Base-by-base conservation (phyloP, 1,140 invertebrate species). In the Panagrolaimus sp. region DNA sequence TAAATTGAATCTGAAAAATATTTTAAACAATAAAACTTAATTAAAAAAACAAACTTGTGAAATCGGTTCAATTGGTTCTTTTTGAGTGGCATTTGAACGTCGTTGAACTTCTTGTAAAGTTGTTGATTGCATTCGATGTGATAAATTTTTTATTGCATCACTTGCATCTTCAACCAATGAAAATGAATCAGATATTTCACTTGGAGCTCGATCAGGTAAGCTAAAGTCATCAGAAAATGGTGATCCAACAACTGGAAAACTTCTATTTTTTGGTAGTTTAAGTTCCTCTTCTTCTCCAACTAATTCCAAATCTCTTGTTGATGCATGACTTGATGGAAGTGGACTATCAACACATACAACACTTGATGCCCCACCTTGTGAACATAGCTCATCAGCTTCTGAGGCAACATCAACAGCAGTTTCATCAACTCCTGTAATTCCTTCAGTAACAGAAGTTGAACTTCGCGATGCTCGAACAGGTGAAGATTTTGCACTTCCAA, bases 1-100 rank as follows among this genome's bases (percentile, higher is more conserved):
- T 91, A 81, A 95, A 95, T 84, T 93, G 89, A 44, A 88, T 84
- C 84, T 94, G 89, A 21, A 73, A 65, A 32, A 15, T 58, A 12
- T 58, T n/a, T 24, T 21, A 32, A 43, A 63, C 26, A 44, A 28
- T 63, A 28, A 45, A 52, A 17, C 15, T 21, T 10, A 71, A 43
- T 32, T 26, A 46, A 28, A 58, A 46, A 14, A 46, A 44, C 44
- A 26, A 64, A 62, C 32, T n/a, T 63, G 47, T 48, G 45, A 69
- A 21, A 55, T 71, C 2, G 45, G 58, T 24, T 28, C 46, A 21
- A 14, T 43, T 17, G 47, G 52, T 15, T 62, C 47, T 6, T 58
- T 38, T n/a, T 45, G n/a, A 14, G 15, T n/a, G 58, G 14, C 15
- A 66, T 65, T 70, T 46, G 28, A 68, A 12, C 32, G 68, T 71